Conservation (phyloP, 2,797 vertebrate species). For the Periophthalmus magnuspinnatus region DNA sequence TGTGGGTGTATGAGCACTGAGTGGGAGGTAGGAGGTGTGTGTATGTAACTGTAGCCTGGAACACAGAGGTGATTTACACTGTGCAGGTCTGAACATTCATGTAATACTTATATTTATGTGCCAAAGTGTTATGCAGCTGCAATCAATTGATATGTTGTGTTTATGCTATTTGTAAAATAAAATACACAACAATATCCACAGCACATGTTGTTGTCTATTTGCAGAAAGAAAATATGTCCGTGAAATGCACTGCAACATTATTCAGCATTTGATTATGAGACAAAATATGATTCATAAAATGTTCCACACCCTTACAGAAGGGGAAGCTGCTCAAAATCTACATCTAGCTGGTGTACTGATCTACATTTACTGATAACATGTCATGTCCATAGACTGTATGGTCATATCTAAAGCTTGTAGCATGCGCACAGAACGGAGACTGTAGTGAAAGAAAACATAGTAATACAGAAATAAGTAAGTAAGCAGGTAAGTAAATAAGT, state of each 20-base stretch:
- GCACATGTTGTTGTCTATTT: neutral
- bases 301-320: neutral
- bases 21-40: slow-evolving; percentile 65
- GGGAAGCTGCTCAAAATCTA: neutral
- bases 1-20: slow-evolving; percentile 57
- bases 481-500: neutral
- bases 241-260: neutral
- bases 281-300: neutral
- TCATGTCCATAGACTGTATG: too few relatives aligned
- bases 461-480: neutral
- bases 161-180: neutral
- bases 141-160: neutral
- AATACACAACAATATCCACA: neutral
- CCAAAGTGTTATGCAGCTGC: neutral
- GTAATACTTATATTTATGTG: neutral
- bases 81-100: neutral
- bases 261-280: neutral
- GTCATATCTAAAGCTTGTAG: neutral
- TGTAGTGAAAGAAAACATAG: too few relatives aligned
- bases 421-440: neutral
- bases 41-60: slow-evolving; percentile 54
- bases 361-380: too few relatives aligned
- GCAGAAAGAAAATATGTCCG: neutral
- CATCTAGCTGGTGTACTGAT: too few relatives aligned
- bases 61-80: slow-evolving; percentile 39